Evolutionary conservation across 1,140 invertebrate genomes (phyloP).

Genomic region (Apocrypta bakeri): DNA sequence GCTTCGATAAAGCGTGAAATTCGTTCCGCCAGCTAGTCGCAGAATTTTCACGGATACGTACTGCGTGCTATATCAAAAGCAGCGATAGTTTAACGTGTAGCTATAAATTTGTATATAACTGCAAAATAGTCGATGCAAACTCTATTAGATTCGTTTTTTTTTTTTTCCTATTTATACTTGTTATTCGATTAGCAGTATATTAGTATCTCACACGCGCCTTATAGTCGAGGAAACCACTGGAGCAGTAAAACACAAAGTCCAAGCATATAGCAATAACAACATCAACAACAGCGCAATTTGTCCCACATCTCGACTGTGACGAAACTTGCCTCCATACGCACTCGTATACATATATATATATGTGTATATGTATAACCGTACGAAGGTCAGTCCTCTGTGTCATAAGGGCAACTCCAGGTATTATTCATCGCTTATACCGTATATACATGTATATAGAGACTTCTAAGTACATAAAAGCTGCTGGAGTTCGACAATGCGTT

Average conservation of each 20-base stretch:
- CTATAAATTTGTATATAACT: no score
- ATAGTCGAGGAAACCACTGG: no score
- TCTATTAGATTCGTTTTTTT: not conserved
- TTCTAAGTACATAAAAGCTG: not conserved
- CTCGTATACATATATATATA: no score
- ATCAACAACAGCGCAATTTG: not conserved
- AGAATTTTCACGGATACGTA: not conserved
- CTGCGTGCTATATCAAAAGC: not conserved
- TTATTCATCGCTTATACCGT: not conserved
- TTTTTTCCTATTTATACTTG: no score
- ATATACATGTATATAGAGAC: conserved; percentile 31
- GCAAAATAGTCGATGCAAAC: not conserved
- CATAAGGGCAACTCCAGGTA: not conserved
- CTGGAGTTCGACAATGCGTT: not conserved
- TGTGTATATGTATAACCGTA: no score
- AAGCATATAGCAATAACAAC: not conserved
- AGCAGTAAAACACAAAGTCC: no score
- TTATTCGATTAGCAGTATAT: no score
- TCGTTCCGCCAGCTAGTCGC: not conserved
- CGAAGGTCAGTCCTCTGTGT: conserved; percentile 16
- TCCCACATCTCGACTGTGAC: not conserved
- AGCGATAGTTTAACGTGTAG: not conserved
- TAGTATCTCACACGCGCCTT: no score
- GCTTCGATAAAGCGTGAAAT: not conserved
- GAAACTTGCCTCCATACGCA: conserved; percentile 17